A percentile compares a stretch with the other conserved stretches of the same genome.
phyloP scores from a whole-genome alignment of 2,113 vertebrate species.

The Vimba vimba region DNA sequence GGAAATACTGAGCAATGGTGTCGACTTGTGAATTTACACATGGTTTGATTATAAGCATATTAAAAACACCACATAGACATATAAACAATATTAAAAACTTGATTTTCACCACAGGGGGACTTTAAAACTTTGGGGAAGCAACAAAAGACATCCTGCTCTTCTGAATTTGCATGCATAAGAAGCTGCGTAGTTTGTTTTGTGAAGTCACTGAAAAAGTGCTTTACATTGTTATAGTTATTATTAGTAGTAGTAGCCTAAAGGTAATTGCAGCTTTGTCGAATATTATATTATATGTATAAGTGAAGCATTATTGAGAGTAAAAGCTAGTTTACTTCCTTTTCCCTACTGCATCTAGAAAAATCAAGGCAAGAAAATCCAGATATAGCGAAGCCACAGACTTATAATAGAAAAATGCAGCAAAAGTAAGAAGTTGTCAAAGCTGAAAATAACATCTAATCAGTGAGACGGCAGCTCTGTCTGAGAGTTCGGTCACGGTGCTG shows the following conservation, averaged over 20 bases:
- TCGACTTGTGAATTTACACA: no score
- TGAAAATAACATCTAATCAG: slow-evolving; percentile 17
- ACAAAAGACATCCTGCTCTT: neutral
- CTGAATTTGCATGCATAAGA: neutral
- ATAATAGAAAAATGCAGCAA: neutral
- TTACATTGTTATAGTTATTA: neutral
- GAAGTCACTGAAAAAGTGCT: neutral
- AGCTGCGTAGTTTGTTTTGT: neutral
- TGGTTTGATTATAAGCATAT: no score
- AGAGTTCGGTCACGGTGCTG: neutral
- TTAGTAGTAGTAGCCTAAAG: neutral
- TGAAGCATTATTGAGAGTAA: neutral
- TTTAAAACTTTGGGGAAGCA: neutral
- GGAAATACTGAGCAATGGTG: no score
- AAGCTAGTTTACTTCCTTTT: neutral
- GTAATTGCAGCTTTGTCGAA: neutral
- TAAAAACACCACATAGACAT: no score
- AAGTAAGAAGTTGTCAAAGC: neutral
- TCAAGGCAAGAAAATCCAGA: neutral
- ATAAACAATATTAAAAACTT: no score
- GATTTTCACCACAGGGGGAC: no score
- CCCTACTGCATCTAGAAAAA: neutral
- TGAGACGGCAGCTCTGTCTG: neutral
- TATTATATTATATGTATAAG: neutral
- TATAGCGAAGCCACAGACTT: neutral